Percentiles rank a stretch among this genome's conserved stretches.
Evolutionary conservation across 2,888 invertebrate species (phyloP).

Genomic region (Drosophila tanythrix): DNA sequence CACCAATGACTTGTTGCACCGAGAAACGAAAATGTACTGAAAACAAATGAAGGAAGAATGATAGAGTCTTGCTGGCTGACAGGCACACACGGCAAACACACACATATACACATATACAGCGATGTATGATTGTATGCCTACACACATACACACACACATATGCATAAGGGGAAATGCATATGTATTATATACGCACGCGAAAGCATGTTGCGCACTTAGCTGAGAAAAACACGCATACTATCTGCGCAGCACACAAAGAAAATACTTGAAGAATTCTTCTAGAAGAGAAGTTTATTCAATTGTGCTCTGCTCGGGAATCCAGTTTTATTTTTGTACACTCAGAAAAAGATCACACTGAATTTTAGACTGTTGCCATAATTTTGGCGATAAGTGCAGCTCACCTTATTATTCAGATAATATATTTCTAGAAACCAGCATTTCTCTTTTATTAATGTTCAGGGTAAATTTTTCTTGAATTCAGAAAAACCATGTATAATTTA

Average conservation of each 20-base stretch:
- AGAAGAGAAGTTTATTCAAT: conserved; percentile 8
- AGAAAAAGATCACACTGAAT: neutral
- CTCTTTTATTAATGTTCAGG: neutral
- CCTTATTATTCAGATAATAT: neutral
- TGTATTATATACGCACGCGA: conserved; percentile 14
- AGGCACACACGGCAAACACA: conserved; percentile 8
- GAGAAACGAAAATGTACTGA: conserved; percentile 66
- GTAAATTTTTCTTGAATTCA: neutral
- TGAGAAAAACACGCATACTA: conserved; percentile 11
- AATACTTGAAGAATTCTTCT: conserved; percentile 59
- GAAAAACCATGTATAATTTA: neutral
- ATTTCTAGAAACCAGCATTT: neutral
- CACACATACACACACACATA: conserved; percentile 1
- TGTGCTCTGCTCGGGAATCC: conserved; percentile 2
- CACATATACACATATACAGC: conserved; percentile 5
- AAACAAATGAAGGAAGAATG: conserved; percentile 73
- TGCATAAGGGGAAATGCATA: conserved; percentile 2
- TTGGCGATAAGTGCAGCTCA: neutral
- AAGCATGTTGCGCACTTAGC: conserved; percentile 39
- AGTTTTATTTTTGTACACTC: conserved; percentile 21
- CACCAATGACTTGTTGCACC: conserved; percentile 76
- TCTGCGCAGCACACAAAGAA: conserved; percentile 45
- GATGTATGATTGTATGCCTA: neutral
- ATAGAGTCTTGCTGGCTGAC: conserved; percentile 34
- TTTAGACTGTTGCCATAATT: neutral